These are phyloP conservation scores for Dugesia japonica DNA, from an alignment of 2,888 invertebrate genomes.

Conservation along the genomic window DNA sequence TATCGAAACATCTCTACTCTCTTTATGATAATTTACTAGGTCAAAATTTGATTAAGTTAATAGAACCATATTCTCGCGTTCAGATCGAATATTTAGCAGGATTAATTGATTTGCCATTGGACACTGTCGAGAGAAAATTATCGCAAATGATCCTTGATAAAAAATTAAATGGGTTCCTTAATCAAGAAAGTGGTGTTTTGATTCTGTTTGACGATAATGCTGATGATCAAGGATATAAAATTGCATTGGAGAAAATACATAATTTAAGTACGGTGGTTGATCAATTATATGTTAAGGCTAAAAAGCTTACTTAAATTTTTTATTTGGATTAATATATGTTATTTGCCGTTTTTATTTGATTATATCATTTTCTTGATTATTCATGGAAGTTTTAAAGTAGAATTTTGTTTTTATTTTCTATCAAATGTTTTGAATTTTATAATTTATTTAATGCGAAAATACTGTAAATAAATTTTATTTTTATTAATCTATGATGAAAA, in stretches of 20 bases:
- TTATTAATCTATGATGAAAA: too few relatives aligned
- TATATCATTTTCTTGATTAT: too few relatives aligned
- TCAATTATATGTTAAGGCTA: conserved; percentile 93
- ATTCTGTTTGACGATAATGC: conserved; percentile 88
- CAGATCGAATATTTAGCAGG: conserved; percentile 70
- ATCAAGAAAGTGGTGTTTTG: conserved; percentile 91
- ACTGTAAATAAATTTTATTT: too few relatives aligned
- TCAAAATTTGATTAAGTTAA: conserved; percentile 90
- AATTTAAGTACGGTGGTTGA: conserved; percentile 99
- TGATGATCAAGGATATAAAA: conserved; percentile 88
- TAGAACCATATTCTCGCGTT: conserved; percentile 91
- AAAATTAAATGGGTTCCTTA: conserved; percentile 75
- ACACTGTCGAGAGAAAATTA: conserved; percentile 83
- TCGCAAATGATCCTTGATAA: conserved; percentile 99
- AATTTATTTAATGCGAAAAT: too few relatives aligned
- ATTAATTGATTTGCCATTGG: conserved; percentile 64
- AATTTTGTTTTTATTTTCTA: too few relatives aligned
- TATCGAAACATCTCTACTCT: conserved; percentile 83
- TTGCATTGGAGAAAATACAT: conserved; percentile 86
- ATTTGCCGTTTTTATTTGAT: too few relatives aligned
- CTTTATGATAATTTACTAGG: conserved; percentile 95
- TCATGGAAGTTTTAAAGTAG: too few relatives aligned
- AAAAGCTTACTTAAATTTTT: conserved; percentile 68
- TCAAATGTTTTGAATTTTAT: too few relatives aligned
- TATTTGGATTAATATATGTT: background rate